Evolutionary conservation across 2,888 invertebrate genomes (phyloP), one percentile per base, ranked within the genome.

Genomic region (Odontothrips loti): DNA sequence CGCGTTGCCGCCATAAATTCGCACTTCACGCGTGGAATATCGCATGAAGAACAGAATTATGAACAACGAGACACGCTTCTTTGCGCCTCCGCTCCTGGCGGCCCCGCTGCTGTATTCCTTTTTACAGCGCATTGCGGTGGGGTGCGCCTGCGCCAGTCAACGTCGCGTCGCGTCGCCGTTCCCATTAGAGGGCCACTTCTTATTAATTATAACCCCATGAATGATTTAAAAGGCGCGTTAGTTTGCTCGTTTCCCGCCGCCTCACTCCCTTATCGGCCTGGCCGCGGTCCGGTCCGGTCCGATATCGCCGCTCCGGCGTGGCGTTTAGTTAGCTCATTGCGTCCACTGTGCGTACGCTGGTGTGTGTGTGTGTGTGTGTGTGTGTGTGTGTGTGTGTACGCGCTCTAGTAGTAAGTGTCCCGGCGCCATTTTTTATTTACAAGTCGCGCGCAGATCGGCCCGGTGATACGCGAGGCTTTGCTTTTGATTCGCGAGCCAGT

Each of bases 261-360:
- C 68, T 11, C 20, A 10, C 10, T 27, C 8, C 68, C 68, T 58
- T 58, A 58, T 27, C 68, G 68, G 68, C 11, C 58, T 17, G 20
- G 68, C 23, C 68, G 17, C 58, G 6, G 58, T 58, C 58, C 58
- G 17, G 34, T 2, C 34, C 34, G 34, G 3, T 43, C 34, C 34
- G 34, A 43, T 43, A 43, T 43, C 34, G 34, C 6, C 34, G 34
- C 6, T 20, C 58, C 17, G 15, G 68, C 68, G 68, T 23, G 68
- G 68, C 68, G 68, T 75, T 75, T 75, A n/a, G 68, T 75, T 75
- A 75, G 68, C 68, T 75, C 27, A 75, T 27, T 75, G 68, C 68
- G 9, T 68, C 68, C n/a, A n/a, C n/a, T n/a, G n/a, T n/a, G n/a
- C 68, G 68, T 23, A 68, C 20, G 51, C 17, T 17, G 17, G 51